phyloP scores from a whole-genome alignment of 2,888 invertebrate species.

The Leptogaster cylindrica region DNA sequence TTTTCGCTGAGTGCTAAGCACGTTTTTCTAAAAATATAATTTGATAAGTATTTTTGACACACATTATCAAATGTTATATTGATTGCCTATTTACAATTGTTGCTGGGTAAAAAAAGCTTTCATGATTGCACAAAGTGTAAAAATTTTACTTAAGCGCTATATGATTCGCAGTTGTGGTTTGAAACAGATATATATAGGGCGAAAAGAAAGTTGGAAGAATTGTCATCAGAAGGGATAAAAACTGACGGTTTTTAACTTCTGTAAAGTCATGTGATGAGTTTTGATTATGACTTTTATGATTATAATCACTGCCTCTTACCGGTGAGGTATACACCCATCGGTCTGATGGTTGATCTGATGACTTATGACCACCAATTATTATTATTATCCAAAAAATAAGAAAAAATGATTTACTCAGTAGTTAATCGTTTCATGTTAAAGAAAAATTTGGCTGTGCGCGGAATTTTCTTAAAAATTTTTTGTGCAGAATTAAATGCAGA shows the following conservation, averaged over 20 bases:
- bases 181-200: not conserved
- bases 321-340: slow-evolving; percentile 17
- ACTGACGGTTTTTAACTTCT: slow-evolving; percentile 44
- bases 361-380: slow-evolving; percentile 17
- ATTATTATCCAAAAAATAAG: not conserved
- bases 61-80: too few species aligned
- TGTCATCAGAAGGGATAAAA: slow-evolving; percentile 43
- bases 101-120: too few species aligned
- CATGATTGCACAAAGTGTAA: too few species aligned
- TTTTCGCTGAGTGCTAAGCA: too few species aligned
- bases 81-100: too few species aligned
- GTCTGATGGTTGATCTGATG: slow-evolving; percentile 39
- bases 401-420: not conserved
- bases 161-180: not conserved
- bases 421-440: not conserved
- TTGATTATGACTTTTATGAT: slow-evolving; percentile 41
- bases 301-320: slow-evolving; percentile 32
- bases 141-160: slow-evolving; percentile 1
- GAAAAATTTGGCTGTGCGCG: too few species aligned
- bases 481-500: not conserved
- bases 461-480: too few species aligned
- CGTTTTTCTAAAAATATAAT: too few species aligned
- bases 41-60: too few species aligned
- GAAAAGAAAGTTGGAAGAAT: not conserved
- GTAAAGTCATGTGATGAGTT: slow-evolving; percentile 35